Evolutionary conservation across 1,140 invertebrate genomes (phyloP).

Genomic region (Proales similis): DNA sequence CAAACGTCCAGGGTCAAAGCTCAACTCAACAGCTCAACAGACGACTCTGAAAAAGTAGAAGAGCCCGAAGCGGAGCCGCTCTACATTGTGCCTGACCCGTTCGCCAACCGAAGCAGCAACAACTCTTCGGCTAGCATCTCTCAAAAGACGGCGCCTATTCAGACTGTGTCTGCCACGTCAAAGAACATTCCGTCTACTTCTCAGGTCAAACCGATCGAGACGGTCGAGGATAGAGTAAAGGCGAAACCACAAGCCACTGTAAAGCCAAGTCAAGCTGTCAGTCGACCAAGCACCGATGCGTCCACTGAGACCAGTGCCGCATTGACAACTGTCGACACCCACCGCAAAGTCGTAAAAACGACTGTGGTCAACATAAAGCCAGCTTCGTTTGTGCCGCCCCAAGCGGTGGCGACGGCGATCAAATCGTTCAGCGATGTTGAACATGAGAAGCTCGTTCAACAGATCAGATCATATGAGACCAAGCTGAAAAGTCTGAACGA

Average conservation of each 20-base stretch:
- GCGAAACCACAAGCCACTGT: constrained; percentile 30
- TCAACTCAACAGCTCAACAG: neutral
- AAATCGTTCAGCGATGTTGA: too few species aligned
- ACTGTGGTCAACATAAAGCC: too few species aligned
- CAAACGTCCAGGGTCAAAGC: neutral
- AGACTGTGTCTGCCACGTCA: too few species aligned
- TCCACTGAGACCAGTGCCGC: neutral
- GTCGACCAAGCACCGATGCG: neutral
- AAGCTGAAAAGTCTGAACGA: neutral
- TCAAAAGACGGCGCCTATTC: neutral
- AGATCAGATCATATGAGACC: too few species aligned
- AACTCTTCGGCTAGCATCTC: too few species aligned
- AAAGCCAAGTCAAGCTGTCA: constrained; percentile 10
- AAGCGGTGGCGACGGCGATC: too few species aligned
- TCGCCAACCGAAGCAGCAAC: constrained; percentile 12
- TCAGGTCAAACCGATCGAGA: neutral
- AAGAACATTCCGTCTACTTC: neutral
- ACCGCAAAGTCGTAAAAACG: too few species aligned
- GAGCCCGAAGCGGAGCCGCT: constrained; percentile 21
- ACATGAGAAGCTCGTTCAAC: too few species aligned
- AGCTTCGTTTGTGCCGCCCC: too few species aligned
- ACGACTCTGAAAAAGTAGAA: neutral
- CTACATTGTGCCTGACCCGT: constrained; percentile 17
- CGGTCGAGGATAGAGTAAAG: neutral
- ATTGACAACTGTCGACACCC: too few species aligned